Evolutionary conservation across 2,113 vertebrate species (phyloP).

Genomic region (pig (Sus scrofa)): T2T-Sscrofa CM000824.6:33334001-33334500

Average conservation of each 20-base stretch:
- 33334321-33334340: neutral
- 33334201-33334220: neutral
- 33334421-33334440: neutral
- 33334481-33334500: neutral
- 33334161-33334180: neutral
- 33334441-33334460: neutral
- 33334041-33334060: neutral
- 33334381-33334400: neutral
- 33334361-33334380: neutral
- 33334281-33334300: accelerated
- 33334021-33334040: neutral
- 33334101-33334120: neutral
- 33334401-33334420: neutral
- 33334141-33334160: neutral
- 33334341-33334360: too few relatives aligned
- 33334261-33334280: neutral
- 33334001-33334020: neutral
- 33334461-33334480: neutral
- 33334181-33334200: neutral
- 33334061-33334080: neutral
- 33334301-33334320: neutral
- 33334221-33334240: neutral
- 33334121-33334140: neutral
- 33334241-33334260: too few relatives aligned
- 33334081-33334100: neutral